These are phyloP conservation scores for Sus cebifrons DNA, from an alignment of 2,797 vertebrate genomes.

Conservation along the genomic window DNA sequence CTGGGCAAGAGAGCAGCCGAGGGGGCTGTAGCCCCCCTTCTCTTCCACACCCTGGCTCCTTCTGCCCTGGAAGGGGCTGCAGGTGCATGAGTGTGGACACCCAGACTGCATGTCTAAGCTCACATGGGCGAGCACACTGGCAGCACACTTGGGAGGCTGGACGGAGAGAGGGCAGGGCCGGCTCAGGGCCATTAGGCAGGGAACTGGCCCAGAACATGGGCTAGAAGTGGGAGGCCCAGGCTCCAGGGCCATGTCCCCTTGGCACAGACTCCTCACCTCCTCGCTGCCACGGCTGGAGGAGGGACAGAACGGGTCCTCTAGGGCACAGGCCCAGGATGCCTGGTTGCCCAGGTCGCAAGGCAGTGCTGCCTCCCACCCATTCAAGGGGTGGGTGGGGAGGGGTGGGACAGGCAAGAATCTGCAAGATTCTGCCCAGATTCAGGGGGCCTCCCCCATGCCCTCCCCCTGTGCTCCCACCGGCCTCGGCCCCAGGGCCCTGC, in stretches of 20 bases:
- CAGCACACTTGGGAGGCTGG: background rate
- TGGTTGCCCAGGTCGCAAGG: background rate
- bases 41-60: background rate
- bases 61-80: background rate
- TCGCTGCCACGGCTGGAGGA: background rate
- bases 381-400: rapidly evolving
- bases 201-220: background rate
- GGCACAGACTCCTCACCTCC: background rate
- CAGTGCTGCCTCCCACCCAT: background rate
- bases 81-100: background rate
- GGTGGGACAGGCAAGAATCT: background rate
- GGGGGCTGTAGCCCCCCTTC: background rate
- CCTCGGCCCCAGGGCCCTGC: background rate
- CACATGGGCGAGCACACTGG: background rate
- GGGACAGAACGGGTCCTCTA: background rate
- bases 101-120: background rate
- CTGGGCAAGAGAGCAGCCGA: background rate
- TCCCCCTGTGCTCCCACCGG: background rate
- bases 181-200: background rate
- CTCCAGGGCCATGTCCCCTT: background rate
- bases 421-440: background rate
- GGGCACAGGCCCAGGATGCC: background rate
- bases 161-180: background rate
- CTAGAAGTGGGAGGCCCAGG: background rate
- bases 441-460: background rate